phyloP scores from a whole-genome alignment of 2,888 invertebrate species.

The Anagyrus pseudococci region DNA sequence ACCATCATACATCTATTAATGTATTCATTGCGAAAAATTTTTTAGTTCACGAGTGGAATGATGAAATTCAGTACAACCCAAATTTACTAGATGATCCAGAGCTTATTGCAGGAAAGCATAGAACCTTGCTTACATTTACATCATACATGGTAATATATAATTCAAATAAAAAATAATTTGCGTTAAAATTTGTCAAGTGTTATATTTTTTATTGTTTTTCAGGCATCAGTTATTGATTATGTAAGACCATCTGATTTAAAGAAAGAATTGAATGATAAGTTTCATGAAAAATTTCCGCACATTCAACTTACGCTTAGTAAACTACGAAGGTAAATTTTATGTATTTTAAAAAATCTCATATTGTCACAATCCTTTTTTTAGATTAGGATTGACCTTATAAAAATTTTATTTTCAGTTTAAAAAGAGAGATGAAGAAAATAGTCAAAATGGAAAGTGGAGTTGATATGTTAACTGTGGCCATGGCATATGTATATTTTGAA shows the following conservation, averaged over 20 bases:
- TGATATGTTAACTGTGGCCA: conserved; percentile 92
- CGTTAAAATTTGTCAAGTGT: not conserved
- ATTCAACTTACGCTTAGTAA: conserved; percentile 95
- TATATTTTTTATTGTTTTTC: conserved; percentile 31
- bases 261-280: conserved; percentile 96
- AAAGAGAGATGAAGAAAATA: conserved; percentile 94
- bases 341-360: too few relatives aligned
- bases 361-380: not conserved
- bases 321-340: conserved; percentile 79
- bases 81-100: conserved; percentile 93
- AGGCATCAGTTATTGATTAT: conserved; percentile 95
- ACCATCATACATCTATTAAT: too few relatives aligned
- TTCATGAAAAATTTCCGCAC: conserved; percentile 92
- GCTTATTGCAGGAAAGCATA: conserved; percentile 86
- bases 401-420: conserved; percentile 69
- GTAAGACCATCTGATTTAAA: conserved; percentile 95
- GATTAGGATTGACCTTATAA: not conserved
- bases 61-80: conserved; percentile 76
- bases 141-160: conserved; percentile 73
- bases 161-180: not conserved
- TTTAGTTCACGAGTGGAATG: conserved; percentile 58
- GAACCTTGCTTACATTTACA: conserved; percentile 85
- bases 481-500: conserved; percentile 98
- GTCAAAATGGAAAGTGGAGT: conserved; percentile 82
- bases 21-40: conserved; percentile 13